Evolutionary conservation across 2,888 invertebrate species (phyloP).

Genomic region (Eucera pruinosa): DNA sequence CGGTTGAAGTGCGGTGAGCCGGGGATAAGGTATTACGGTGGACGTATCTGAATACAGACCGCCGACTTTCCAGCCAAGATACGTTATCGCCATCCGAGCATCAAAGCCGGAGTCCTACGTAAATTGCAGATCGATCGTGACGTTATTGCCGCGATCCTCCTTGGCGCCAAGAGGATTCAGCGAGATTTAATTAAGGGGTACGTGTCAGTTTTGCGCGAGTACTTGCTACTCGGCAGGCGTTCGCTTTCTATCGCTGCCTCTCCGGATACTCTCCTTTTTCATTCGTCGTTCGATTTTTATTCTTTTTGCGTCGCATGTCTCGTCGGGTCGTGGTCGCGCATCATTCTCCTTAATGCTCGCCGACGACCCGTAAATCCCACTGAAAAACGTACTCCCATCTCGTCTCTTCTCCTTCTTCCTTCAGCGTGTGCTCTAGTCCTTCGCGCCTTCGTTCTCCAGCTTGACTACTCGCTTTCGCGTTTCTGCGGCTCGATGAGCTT

Average conservation of each 20-base stretch:
- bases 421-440: not conserved
- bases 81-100: slow-evolving; percentile 47
- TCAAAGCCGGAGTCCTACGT: slow-evolving; percentile 29
- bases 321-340: slow-evolving; percentile 61
- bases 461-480: slow-evolving; percentile 22
- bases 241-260: not conserved
- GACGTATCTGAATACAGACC: slow-evolving; percentile 50
- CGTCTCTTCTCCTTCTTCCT: slow-evolving; percentile 24
- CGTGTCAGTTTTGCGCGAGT: slow-evolving; percentile 27
- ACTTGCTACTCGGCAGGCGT: not conserved
- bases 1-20: slow-evolving; percentile 56
- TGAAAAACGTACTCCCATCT: slow-evolving; percentile 64
- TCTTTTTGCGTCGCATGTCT: slow-evolving; percentile 58
- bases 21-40: slow-evolving; percentile 45
- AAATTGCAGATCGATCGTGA: slow-evolving; percentile 50
- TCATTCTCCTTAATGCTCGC: slow-evolving; percentile 67
- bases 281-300: slow-evolving; percentile 4
- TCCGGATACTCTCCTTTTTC: not conserved
- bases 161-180: slow-evolving; percentile 26
- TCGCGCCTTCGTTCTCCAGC: not conserved
- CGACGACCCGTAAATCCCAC: slow-evolving; percentile 70
- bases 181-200: slow-evolving; percentile 66
- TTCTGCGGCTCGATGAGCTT: slow-evolving; percentile 35
- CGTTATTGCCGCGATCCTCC: slow-evolving; percentile 29
- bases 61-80: slow-evolving; percentile 36